These are phyloP conservation scores for Bunonema sp. DNA, from an alignment of 2,888 invertebrate genomes.

Conservation along the genomic window DNA sequence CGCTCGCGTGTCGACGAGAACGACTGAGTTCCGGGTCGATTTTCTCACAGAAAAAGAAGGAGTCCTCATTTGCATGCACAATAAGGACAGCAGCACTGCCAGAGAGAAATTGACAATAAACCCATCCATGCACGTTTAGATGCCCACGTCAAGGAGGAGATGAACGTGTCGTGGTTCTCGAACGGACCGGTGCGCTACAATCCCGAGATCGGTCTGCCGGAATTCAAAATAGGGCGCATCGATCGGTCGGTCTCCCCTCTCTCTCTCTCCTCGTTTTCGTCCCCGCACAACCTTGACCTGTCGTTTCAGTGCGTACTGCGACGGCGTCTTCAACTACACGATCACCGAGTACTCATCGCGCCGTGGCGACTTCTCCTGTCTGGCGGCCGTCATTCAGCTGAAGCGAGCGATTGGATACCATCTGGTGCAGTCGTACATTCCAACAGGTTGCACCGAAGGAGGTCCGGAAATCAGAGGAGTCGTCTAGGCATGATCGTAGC, in stretches of 20 bases:
- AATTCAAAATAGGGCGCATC: no score
- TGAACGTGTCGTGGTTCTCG: constrained; percentile 34
- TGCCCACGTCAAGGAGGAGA: constrained; percentile 27
- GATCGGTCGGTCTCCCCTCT: no score
- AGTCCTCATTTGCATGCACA: no score
- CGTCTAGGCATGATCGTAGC: constrained; percentile 25
- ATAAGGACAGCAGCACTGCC: no score
- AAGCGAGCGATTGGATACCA: constrained; percentile 52
- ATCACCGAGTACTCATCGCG: neutral
- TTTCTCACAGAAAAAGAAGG: no score
- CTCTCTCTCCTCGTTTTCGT: neutral
- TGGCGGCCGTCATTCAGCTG: constrained; percentile 35
- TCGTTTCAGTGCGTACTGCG: no score
- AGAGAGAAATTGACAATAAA: no score
- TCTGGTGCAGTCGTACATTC: constrained; percentile 45
- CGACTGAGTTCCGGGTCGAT: no score
- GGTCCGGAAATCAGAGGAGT: no score
- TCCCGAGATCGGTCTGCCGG: constrained; percentile 24
- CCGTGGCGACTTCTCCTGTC: constrained; percentile 23
- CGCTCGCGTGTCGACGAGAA: no score
- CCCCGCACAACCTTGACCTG: no score
- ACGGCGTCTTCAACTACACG: neutral
- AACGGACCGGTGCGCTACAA: constrained; percentile 24
- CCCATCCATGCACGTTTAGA: constrained; percentile 22
- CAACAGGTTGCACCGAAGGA: no score